These are phyloP conservation scores for Ommatoiulus sabulosus DNA, from an alignment of 2,888 invertebrate genomes.

Conservation along the genomic window DNA sequence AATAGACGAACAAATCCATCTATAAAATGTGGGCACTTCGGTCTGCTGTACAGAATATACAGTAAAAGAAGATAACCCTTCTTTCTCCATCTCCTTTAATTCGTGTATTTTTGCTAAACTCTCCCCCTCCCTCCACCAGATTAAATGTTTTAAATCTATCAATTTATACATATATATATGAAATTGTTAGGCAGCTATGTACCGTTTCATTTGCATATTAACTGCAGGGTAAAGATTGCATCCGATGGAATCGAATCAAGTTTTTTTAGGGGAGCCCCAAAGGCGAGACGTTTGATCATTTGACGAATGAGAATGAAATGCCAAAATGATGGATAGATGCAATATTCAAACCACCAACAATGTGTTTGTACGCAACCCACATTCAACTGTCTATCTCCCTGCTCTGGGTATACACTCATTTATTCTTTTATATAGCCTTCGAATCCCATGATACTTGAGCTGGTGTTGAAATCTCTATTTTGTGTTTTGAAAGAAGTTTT, in stretches of 20 bases:
- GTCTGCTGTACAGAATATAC: not conserved
- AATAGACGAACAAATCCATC: not conserved
- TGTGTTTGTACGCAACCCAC: conserved; percentile 32
- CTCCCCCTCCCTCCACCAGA: not conserved
- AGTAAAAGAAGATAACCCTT: not conserved
- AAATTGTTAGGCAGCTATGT: not conserved
- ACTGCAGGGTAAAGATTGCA: conserved; percentile 32
- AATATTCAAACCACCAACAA: conserved; percentile 47
- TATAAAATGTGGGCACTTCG: not conserved
- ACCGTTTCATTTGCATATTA: conserved; percentile 23
- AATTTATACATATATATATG: not conserved
- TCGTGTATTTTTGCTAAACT: not conserved
- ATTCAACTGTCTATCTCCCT: not conserved
- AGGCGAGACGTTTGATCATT: conserved; percentile 45
- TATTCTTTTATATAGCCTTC: no score
- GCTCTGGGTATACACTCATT: not conserved
- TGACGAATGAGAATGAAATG: conserved; percentile 40
- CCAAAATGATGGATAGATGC: conserved; percentile 45
- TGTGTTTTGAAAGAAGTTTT: no score
- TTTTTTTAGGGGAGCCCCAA: conserved; percentile 26
- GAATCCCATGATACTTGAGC: no score
- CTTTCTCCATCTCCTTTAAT: not conserved
- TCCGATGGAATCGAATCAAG: conserved; percentile 35
- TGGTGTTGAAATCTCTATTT: no score
- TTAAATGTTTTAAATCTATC: conserved; percentile 32